Evolutionary conservation across 2,888 invertebrate species (phyloP).

Genomic region (Alcis repandata): DNA sequence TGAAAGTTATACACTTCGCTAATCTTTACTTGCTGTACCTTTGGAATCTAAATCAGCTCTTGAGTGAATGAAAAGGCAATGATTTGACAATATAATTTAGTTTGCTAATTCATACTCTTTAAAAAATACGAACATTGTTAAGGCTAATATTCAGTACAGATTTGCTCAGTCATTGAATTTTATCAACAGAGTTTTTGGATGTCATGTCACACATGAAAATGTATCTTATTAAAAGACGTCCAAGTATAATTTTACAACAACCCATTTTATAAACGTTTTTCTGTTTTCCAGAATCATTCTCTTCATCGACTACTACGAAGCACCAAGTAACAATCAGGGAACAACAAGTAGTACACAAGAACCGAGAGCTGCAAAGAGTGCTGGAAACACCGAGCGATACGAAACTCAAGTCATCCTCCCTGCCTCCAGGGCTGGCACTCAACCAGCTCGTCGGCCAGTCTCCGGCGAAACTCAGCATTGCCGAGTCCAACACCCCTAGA

Average conservation of each 20-base stretch:
- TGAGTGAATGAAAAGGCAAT: too few species aligned
- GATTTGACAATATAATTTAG: neutral
- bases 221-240: too few species aligned
- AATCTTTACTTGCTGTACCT: too few species aligned
- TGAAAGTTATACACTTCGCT: too few species aligned
- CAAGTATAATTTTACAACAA: neutral
- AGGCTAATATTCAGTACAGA: too few species aligned
- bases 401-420: constrained; percentile 88
- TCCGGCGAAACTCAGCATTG: constrained; percentile 83
- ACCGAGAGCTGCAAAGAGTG: constrained; percentile 75
- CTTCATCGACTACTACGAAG: constrained; percentile 84
- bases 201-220: too few species aligned
- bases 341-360: constrained; percentile 73
- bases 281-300: constrained; percentile 79
- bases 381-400: constrained; percentile 81
- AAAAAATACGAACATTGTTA: too few species aligned
- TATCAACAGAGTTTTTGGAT: too few species aligned
- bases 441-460: constrained; percentile 81
- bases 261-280: constrained; percentile 12
- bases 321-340: constrained; percentile 76
- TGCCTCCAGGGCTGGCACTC: constrained; percentile 88
- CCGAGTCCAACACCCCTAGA: constrained; percentile 74
- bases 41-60: too few species aligned
- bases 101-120: too few species aligned
- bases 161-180: too few species aligned